Conservation (phyloP, 2,888 invertebrate species). For the Pherbina coryleti region DNA sequence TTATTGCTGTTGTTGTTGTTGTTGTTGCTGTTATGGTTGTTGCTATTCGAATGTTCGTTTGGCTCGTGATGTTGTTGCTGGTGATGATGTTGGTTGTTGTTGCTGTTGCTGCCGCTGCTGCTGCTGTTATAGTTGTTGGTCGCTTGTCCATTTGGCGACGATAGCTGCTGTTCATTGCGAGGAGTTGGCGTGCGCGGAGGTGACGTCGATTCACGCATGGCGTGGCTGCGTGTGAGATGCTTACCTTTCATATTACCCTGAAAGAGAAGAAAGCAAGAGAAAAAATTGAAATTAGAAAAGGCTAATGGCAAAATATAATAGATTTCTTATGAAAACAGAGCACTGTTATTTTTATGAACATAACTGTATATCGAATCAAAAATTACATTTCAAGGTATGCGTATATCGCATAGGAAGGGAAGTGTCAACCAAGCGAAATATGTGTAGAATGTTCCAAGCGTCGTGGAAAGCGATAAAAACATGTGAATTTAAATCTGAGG, state of each 20-base stretch:
- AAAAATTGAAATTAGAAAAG: too few relatives aligned
- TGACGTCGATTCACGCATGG: conserved; percentile 86
- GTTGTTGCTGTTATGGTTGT: conserved; percentile 49
- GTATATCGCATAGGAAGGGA: too few relatives aligned
- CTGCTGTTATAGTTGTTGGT: conserved; percentile 41
- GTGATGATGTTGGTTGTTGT: conserved; percentile 57
- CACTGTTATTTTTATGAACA: too few relatives aligned
- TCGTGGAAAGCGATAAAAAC: too few relatives aligned
- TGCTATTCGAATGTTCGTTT: conserved; percentile 56
- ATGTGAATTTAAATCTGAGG: too few relatives aligned
- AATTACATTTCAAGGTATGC: too few relatives aligned
- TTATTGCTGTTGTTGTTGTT: conserved; percentile 55
- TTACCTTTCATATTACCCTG: conserved; percentile 82
- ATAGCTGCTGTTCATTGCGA: conserved; percentile 58
- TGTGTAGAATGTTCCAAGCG: too few relatives aligned
- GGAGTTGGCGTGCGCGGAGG: conserved; percentile 74
- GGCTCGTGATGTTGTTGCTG: conserved; percentile 54
- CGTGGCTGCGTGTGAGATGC: conserved; percentile 89
- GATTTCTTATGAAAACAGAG: too few relatives aligned
- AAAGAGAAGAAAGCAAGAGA: conserved; percentile 47
- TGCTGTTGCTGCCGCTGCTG: conserved; percentile 55
- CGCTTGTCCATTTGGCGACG: conserved; percentile 48
- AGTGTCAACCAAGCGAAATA: too few relatives aligned
- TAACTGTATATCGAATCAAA: too few relatives aligned
- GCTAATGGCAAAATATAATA: too few relatives aligned